Percentiles rank a stretch among this genome's conserved stretches.
These are phyloP conservation scores for Ennomos erosarius DNA, from an alignment of 2,888 invertebrate species.

Conservation along the genomic window DNA sequence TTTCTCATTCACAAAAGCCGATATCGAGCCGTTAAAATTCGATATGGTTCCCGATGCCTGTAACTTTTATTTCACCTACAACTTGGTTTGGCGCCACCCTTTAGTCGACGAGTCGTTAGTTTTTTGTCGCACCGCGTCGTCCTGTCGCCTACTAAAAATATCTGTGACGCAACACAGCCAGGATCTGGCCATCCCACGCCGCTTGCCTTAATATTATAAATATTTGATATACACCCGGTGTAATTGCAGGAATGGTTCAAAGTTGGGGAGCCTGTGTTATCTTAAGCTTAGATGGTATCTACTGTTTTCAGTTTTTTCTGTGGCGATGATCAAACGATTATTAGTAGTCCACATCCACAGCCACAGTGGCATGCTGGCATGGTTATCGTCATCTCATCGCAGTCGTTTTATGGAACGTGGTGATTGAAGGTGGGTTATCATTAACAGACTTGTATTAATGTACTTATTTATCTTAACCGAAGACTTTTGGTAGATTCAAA, in stretches of 20 bases:
- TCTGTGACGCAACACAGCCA: slow-evolving; percentile 69
- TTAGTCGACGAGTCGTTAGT: slow-evolving; percentile 49
- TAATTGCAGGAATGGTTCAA: slow-evolving; percentile 16
- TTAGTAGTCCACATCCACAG: background rate
- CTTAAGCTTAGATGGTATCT: slow-evolving; percentile 23
- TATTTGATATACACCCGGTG: slow-evolving; percentile 69
- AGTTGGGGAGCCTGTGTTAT: slow-evolving; percentile 25
- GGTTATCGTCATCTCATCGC: slow-evolving; percentile 22
- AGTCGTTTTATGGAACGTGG: slow-evolving; percentile 13
- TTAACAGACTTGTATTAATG: background rate
- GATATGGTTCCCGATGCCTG: slow-evolving; percentile 22
- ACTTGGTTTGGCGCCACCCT: slow-evolving; percentile 75
- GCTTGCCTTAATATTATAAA: slow-evolving; percentile 69
- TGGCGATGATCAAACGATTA: slow-evolving; percentile 11
- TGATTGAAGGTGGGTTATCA: slow-evolving; percentile 11
- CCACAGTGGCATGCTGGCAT: background rate
- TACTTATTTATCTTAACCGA: too few species aligned
- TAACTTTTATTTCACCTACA: slow-evolving; percentile 51
- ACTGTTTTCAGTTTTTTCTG: slow-evolving; percentile 16
- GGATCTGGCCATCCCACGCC: slow-evolving; percentile 66
- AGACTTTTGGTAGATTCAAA: too few species aligned
- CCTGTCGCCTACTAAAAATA: slow-evolving; percentile 77
- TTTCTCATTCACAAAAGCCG: slow-evolving; percentile 17
- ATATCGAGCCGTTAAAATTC: slow-evolving; percentile 13
- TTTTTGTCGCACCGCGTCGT: slow-evolving; percentile 74